Conservation (phyloP, 2,888 invertebrate genomes). For the Timema podura region DNA sequence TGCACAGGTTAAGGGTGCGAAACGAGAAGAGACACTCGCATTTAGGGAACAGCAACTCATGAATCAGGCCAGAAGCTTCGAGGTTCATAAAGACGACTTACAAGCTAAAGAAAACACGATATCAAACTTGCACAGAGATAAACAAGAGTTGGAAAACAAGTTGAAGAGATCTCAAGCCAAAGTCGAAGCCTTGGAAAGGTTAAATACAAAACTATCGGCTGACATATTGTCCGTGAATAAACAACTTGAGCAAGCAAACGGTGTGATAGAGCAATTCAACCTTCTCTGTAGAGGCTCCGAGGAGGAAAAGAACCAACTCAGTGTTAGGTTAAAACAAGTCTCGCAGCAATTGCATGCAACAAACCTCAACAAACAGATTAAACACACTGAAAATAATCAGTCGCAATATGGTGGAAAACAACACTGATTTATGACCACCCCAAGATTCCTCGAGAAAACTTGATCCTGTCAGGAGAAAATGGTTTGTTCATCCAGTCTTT, state of each 20-base stretch:
- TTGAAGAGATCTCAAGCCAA: slow-evolving; percentile 34
- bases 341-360: too few relatives aligned
- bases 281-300: slow-evolving; percentile 25
- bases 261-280: slow-evolving; percentile 25
- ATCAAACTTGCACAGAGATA: slow-evolving; percentile 34
- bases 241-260: slow-evolving; percentile 24
- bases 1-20: slow-evolving; percentile 5
- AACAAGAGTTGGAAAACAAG: slow-evolving; percentile 33
- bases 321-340: slow-evolving; percentile 25
- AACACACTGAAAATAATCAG: too few relatives aligned
- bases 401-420: too few relatives aligned
- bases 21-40: slow-evolving; percentile 23
- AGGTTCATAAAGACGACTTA: slow-evolving; percentile 34
- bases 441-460: not conserved
- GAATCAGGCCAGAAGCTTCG: slow-evolving; percentile 24
- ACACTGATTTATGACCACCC: slow-evolving; percentile 28
- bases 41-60: slow-evolving; percentile 26
- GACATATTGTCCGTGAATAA: slow-evolving; percentile 29
- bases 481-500: not conserved
- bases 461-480: not conserved
- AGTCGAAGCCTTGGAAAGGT: slow-evolving; percentile 35
- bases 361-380: too few relatives aligned
- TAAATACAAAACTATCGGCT: slow-evolving; percentile 24
- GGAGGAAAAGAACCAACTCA: slow-evolving; percentile 30
- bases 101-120: slow-evolving; percentile 36